Evolutionary conservation across 2,797 vertebrate genomes (phyloP).

Genomic region (Clarias laeviceps): DNA sequence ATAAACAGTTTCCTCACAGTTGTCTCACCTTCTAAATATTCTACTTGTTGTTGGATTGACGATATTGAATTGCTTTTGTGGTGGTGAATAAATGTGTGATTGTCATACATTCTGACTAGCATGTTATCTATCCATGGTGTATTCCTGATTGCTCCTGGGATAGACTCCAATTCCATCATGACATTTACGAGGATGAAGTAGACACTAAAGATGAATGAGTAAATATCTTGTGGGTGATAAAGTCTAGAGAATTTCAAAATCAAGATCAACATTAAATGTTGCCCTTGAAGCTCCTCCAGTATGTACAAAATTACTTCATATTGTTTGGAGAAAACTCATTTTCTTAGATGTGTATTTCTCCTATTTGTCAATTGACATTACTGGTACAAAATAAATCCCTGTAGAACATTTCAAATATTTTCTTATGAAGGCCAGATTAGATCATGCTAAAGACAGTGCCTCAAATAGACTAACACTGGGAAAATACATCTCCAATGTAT

Average conservation of each 20-base stretch:
- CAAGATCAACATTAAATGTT: not conserved
- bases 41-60: not conserved
- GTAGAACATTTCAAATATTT: slow-evolving; percentile 1
- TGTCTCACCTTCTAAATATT: not conserved
- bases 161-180: not conserved
- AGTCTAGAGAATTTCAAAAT: not conserved
- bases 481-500: not conserved
- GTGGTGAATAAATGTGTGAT: not conserved
- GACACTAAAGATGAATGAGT: not conserved
- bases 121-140: not conserved
- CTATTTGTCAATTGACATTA: not conserved
- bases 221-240: not conserved
- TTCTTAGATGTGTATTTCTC: slow-evolving; percentile 3
- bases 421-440: slow-evolving; percentile 17
- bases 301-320: slow-evolving; percentile 2
- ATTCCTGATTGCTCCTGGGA: not conserved
- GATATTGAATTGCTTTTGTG: not conserved
- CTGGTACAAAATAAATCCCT: not conserved
- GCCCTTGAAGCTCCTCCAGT: not conserved
- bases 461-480: not conserved
- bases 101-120: not conserved
- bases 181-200: not conserved
- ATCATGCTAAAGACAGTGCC: slow-evolving; percentile 2
- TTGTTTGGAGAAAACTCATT: not conserved
- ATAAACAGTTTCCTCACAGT: not conserved